Conservation (phyloP, 2,797 vertebrate genomes). For the Rousettus madagascariensis region DNA sequence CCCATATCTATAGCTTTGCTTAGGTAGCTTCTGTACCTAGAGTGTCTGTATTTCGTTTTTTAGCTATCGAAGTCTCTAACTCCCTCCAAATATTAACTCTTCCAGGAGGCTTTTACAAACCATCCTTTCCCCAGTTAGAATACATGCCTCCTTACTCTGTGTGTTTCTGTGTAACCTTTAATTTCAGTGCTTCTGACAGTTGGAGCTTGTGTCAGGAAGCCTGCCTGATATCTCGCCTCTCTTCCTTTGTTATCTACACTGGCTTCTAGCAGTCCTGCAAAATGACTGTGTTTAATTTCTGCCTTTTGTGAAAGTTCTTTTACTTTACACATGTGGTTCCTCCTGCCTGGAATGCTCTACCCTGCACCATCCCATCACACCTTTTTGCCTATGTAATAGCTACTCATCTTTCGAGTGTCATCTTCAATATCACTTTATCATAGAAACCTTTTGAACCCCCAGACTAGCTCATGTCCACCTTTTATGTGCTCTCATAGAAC, state of each 20-base stretch:
- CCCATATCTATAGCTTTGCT: not conserved
- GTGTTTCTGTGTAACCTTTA: not conserved
- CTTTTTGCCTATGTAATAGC: not conserved
- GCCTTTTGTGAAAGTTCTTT: not conserved
- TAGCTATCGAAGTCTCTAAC: not conserved
- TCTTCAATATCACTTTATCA: not conserved
- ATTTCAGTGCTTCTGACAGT: not conserved
- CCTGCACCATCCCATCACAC: accelerated
- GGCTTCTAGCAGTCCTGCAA: not conserved
- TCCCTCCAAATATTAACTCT: not conserved
- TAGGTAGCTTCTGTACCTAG: not conserved
- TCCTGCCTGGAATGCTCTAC: not conserved
- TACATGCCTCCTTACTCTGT: not conserved
- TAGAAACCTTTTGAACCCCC: not conserved
- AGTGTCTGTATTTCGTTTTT: not conserved
- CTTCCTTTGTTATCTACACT: not conserved
- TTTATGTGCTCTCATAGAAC: not conserved
- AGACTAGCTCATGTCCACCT: not conserved
- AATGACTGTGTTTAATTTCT: not conserved
- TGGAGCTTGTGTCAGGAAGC: not conserved
- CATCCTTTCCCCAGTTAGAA: not conserved
- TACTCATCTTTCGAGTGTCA: not conserved
- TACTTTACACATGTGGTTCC: not conserved
- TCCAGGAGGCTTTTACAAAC: not conserved
- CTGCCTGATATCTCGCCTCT: not conserved